phyloP scores from a whole-genome alignment of 2,113 vertebrate genomes.

The Campylomormyrus numenius region DNA sequence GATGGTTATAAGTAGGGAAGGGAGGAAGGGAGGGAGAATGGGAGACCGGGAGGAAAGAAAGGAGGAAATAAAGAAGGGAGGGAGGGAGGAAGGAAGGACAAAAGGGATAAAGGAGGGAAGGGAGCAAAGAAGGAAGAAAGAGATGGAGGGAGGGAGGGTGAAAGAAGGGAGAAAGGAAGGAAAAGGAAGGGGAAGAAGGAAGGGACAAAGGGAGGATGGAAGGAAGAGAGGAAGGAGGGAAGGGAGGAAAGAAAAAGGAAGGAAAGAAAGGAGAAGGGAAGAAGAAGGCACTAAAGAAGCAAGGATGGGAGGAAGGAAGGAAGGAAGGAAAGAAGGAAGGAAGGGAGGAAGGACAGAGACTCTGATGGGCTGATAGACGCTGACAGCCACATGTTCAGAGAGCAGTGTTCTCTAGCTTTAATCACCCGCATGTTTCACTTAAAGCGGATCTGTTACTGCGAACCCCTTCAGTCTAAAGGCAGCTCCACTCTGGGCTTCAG shows the following conservation, averaged over 20 bases:
- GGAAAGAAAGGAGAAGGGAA: slow-evolving; percentile 18
- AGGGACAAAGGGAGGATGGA: background rate
- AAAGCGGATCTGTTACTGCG: slow-evolving; percentile 25
- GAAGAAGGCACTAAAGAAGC: background rate
- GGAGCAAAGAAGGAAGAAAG: background rate
- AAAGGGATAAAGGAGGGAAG: too few relatives aligned
- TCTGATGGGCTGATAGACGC: slow-evolving; percentile 38
- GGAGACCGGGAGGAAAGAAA: slow-evolving; percentile 23
- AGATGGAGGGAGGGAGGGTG: too few relatives aligned
- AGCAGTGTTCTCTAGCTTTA: slow-evolving; percentile 41
- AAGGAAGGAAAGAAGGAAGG: slow-evolving; percentile 11
- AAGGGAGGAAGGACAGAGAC: slow-evolving; percentile 32
- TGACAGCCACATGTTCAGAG: slow-evolving; percentile 38
- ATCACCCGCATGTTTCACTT: slow-evolving; percentile 38
- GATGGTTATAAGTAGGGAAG: background rate
- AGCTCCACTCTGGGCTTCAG: background rate
- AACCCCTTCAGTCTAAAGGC: slow-evolving; percentile 36
- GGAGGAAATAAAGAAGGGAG: slow-evolving; percentile 23
- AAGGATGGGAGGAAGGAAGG: background rate
- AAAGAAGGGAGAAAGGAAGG: slow-evolving; percentile 29
- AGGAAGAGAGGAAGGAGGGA: slow-evolving; percentile 10
- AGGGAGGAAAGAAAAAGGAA: background rate
- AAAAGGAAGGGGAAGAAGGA: background rate
- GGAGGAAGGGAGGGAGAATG: background rate
- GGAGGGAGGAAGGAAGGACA: background rate